These are phyloP conservation scores for Eristalis arbustorum DNA, from an alignment of 2,888 invertebrate genomes.

Conservation along the genomic window DNA sequence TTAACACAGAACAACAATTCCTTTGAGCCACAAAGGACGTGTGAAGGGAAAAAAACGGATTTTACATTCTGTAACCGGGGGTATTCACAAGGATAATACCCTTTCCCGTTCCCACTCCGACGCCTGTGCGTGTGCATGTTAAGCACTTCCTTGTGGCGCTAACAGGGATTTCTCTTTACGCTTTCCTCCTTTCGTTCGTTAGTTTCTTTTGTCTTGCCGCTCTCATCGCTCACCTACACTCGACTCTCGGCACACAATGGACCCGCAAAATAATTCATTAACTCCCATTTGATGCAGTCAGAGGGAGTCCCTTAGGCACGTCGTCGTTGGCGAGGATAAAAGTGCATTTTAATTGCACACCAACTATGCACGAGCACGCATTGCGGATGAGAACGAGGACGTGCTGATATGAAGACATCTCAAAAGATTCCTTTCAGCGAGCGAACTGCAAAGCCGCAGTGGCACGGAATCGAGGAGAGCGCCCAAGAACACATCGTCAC, in stretches of 20 bases:
- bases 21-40: background rate
- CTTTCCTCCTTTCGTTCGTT: background rate
- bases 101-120: background rate
- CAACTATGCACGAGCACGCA: background rate
- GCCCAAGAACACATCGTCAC: background rate
- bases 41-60: background rate
- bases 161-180: background rate
- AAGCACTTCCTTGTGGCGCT: constrained; percentile 20
- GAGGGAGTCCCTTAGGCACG: background rate
- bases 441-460: background rate
- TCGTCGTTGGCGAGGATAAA: background rate
- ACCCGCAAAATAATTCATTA: constrained; percentile 45
- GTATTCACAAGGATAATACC: constrained; percentile 27
- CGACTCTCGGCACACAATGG: constrained; percentile 4
- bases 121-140: background rate
- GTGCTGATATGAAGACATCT: background rate
- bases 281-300: constrained; percentile 15
- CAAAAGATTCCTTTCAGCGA: background rate
- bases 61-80: constrained; percentile 5
- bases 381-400: background rate
- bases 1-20: constrained; percentile 22
- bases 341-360: constrained; percentile 36
- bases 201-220: background rate
- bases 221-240: background rate
- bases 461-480: background rate